Evolutionary conservation across 1,140 invertebrate genomes (phyloP), one percentile per base, ranked within the genome.

Genomic region (Melitaea cinxia): DNA sequence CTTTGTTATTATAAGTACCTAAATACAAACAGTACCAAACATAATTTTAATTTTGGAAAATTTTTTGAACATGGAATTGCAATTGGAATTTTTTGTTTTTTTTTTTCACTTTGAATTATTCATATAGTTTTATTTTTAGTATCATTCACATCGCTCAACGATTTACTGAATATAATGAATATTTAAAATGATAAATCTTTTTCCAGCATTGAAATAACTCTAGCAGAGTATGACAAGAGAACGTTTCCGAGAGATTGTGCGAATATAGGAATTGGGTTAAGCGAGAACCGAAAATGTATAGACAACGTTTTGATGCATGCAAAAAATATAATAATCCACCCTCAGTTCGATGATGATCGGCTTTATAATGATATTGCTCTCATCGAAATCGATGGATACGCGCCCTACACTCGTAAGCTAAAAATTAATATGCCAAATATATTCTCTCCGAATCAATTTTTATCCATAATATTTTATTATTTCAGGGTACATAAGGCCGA

Each of bases 211-310:
- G 78, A 84, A 49, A 53, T 89, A 50, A 77, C 72, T 60, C 56
- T 91, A 50, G 81, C 88, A 0, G 88, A 91, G 63, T 88, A 83
- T 60, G 85, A 89, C 65, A 88, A 81, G 52, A 77, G 79, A 15
- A 85, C 86, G 1, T 91, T 87, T 62, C 88, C 88, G 0, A 69
- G 52, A 47, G 88, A 91, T 47, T 91, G 88, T 65, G 30, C 2
- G 30, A 4, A 33, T 33, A 33, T 33, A 9, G 75, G 79, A 62
- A 58, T 35, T 1, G 65, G 72, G 2, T 47, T 70, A 3, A 76
- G 73, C 0, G 59, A 72, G 19, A 72, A 75, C 9, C 65, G 63
- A 26, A 62, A 72, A 37, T 91, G 86, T 57, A 73, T 89, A n/a
- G 75, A 82, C 2, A 91, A 91, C 54, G 54, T 85, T 4, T 53